Percentiles rank a stretch among this genome's conserved stretches.
Evolutionary conservation across 2,113 vertebrate genomes (phyloP).

Genomic region (Eudyptes chrysolophus): DNA sequence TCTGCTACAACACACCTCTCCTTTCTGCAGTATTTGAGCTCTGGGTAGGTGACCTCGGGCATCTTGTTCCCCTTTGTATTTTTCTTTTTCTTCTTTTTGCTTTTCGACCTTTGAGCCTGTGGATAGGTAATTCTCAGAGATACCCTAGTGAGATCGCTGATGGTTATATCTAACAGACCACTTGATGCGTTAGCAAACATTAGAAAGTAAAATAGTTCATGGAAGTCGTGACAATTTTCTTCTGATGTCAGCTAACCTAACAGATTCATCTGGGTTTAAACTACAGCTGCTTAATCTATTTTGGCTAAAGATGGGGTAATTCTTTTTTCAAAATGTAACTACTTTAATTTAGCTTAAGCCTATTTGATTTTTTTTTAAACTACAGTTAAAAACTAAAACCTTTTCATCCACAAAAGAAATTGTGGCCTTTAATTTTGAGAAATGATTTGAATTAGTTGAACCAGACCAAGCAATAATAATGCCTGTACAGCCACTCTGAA

Average conservation of each 20-base stretch:
- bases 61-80: background rate
- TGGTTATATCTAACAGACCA: background rate
- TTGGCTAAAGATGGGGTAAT: background rate
- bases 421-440: background rate
- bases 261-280: background rate
- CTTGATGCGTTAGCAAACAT: accelerated
- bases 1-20: background rate
- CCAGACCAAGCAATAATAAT: background rate
- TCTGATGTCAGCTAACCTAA: background rate
- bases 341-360: background rate
- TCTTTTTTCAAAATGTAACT: background rate
- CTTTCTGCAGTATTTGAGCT: background rate
- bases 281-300: background rate
- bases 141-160: background rate
- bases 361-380: background rate
- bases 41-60: background rate
- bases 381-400: background rate
- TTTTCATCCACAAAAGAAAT: background rate
- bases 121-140: background rate
- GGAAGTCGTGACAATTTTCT: background rate
- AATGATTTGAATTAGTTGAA: background rate
- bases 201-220: background rate
- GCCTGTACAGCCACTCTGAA: background rate
- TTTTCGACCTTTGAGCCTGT: background rate
- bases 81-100: background rate